Base-by-base conservation (phyloP, 2,797 vertebrate species). In the Fistularia tabacaria region DNA sequence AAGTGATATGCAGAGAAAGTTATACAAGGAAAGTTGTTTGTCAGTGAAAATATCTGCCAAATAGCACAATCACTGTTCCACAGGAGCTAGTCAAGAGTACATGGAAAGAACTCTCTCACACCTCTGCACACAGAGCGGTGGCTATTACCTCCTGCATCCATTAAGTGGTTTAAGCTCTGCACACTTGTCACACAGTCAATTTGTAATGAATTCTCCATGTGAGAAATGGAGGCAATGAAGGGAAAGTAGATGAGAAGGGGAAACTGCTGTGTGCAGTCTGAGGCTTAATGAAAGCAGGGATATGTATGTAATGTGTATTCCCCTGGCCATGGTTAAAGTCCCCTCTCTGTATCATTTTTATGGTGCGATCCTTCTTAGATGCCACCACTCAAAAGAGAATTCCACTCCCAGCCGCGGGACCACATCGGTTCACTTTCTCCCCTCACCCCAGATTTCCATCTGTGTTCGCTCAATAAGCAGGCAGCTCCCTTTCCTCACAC, bases 161-260 rank as follows among this genome's bases (percentile, higher is more conserved):
- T 86, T 81, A 80, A 73, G 70, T 15, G 72, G 51, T 76, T 77
- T 82, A 73, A 81, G 80, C 72, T 68, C 67, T 44, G 69, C 81
- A 49, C 74, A 76, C 80, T 83, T 79, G 82, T 86, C 81, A 85
- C 9, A 38, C 65, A 6, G 74, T 79, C 77, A 73, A 74, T 85
- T 78, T 74, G 71, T 81, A 82, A 85, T 82, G 80, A 84, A 82
- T 82, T 76, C 76, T 62, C 62, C 0, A 36, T 6, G 61, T 88
- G 83, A 86, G 73, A 67, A 73, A 85, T 81, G 72, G 82, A 76
- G 76, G 80, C 59, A 75, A 80, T 88, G 77, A 88, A 85, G 39
- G 45, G 48, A 51, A 49, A 64, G 71, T 53, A 53, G 75, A 84
- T 78, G 82, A 80, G 85, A 64, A 53, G 57, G 47, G 69, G 59